Percentiles rank a stretch among this genome's conserved stretches.
Conservation (phyloP, 2,888 invertebrate genomes). For the Eristalis arbustorum region DNA sequence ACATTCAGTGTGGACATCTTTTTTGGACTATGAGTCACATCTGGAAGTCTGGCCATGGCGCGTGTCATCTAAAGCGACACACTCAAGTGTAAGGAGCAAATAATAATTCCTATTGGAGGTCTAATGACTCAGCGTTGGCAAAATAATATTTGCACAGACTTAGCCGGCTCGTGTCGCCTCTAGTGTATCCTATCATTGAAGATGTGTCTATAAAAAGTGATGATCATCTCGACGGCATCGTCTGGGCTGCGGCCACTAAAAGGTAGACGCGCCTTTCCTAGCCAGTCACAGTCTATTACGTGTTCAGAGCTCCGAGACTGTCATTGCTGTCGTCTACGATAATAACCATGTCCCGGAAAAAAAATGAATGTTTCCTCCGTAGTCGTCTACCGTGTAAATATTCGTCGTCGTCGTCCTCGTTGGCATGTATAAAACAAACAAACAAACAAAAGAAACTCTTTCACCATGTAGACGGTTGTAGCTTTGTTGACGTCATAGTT, state of each 20-base stretch:
- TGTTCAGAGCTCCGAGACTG: neutral
- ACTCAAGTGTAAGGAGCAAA: neutral
- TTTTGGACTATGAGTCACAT: neutral
- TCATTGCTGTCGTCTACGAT: neutral
- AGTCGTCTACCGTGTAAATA: neutral
- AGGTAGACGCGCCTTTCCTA: neutral
- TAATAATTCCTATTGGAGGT: neutral
- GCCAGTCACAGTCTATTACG: neutral
- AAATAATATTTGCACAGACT: neutral
- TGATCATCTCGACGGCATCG: neutral
- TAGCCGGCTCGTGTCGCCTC: neutral
- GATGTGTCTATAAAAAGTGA: neutral
- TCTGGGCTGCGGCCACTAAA: neutral
- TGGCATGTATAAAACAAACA: neutral
- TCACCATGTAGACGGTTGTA: neutral
- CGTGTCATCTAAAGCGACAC: neutral
- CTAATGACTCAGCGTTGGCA: neutral
- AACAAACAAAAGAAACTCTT: neutral
- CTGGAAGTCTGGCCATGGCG: neutral
- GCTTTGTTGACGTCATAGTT: constrained; percentile 48
- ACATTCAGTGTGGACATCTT: neutral
- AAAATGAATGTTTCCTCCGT: neutral
- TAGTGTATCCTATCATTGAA: neutral
- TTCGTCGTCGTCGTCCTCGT: neutral
- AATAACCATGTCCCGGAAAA: neutral